These are phyloP conservation scores for Australoheros facetus DNA, from an alignment of 2,797 vertebrate genomes.

Conservation along the genomic window DNA sequence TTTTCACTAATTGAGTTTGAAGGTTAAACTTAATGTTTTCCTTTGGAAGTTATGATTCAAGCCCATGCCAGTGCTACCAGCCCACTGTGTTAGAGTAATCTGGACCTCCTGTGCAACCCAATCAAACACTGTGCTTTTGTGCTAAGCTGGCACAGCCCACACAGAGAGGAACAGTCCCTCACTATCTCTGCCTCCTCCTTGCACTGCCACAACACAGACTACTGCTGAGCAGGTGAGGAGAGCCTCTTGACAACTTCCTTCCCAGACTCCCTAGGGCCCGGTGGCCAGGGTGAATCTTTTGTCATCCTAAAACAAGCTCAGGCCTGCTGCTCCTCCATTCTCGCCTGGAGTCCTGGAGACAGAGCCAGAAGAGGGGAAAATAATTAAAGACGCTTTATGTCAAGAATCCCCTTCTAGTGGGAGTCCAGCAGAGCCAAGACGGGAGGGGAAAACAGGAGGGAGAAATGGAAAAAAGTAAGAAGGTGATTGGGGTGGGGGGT, in stretches of 20 bases:
- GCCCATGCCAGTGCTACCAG: not conserved
- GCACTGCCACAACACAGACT: conserved; percentile 64
- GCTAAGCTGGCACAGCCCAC: conserved; percentile 59
- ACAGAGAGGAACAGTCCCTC: conserved; percentile 57
- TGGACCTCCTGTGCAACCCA: conserved; percentile 33
- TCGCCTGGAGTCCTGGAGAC: conserved; percentile 77
- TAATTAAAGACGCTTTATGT: conserved; percentile 93
- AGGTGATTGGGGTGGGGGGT: conserved; percentile 41
- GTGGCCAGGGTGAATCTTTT: conserved; percentile 75
- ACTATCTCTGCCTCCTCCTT: conserved; percentile 48
- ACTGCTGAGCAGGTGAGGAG: conserved; percentile 77
- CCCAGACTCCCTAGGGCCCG: conserved; percentile 70
- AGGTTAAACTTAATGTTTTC: conserved; percentile 10
- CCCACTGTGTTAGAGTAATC: conserved; percentile 31
- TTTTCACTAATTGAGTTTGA: conserved; percentile 19
- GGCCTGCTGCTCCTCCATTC: conserved; percentile 76
- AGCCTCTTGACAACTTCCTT: conserved; percentile 78
- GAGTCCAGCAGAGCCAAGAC: conserved; percentile 67
- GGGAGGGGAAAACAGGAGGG: conserved; percentile 50
- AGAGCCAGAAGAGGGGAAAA: conserved; percentile 77
- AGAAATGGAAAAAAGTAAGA: conserved; percentile 44
- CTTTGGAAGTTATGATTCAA: not conserved
- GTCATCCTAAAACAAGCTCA: conserved; percentile 79
- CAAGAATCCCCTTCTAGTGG: conserved; percentile 84
- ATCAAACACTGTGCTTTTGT: conserved; percentile 56